phyloP scores from a whole-genome alignment of 2,888 invertebrate species.

The Arge pagana region DNA sequence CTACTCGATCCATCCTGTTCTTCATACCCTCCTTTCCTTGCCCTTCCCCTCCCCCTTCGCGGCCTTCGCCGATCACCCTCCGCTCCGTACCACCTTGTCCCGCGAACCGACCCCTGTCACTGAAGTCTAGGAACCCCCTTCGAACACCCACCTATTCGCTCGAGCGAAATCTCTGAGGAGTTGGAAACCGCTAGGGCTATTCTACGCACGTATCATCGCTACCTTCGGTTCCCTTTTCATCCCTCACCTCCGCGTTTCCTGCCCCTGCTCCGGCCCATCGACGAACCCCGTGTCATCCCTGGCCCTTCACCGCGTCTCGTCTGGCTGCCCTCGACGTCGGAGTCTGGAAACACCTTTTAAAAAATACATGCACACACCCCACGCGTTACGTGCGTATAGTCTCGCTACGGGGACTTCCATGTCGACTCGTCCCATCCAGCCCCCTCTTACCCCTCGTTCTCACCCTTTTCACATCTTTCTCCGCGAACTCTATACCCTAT shows the following conservation, averaged over 20 bases:
- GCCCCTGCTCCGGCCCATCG: slow-evolving; percentile 25
- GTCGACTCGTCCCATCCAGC: too few relatives aligned
- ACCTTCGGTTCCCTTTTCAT: slow-evolving; percentile 9
- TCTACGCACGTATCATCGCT: slow-evolving; percentile 51
- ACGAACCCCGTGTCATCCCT: slow-evolving; percentile 25
- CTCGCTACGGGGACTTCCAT: too few relatives aligned
- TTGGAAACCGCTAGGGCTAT: slow-evolving; percentile 42
- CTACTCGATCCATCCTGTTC: neutral
- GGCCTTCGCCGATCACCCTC: neutral
- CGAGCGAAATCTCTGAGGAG: slow-evolving; percentile 47
- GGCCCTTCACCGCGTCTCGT: neutral
- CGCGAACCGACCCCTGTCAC: neutral
- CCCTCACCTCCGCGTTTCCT: neutral
- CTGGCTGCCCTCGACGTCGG: neutral
- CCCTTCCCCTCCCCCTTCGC: neutral
- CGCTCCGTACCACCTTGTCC: neutral
- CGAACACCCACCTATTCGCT: slow-evolving; percentile 5
- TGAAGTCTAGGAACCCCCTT: slow-evolving; percentile 1
- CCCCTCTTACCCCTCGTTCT: too few relatives aligned
- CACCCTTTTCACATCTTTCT: too few relatives aligned
- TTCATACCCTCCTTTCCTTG: neutral
- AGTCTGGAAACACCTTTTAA: slow-evolving; percentile 1
- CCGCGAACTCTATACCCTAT: too few relatives aligned
- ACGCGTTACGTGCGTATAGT: slow-evolving; percentile 1
- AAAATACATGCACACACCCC: neutral